Base-by-base conservation (phyloP, 2,888 invertebrate species). In the Philereme vetulata region DNA sequence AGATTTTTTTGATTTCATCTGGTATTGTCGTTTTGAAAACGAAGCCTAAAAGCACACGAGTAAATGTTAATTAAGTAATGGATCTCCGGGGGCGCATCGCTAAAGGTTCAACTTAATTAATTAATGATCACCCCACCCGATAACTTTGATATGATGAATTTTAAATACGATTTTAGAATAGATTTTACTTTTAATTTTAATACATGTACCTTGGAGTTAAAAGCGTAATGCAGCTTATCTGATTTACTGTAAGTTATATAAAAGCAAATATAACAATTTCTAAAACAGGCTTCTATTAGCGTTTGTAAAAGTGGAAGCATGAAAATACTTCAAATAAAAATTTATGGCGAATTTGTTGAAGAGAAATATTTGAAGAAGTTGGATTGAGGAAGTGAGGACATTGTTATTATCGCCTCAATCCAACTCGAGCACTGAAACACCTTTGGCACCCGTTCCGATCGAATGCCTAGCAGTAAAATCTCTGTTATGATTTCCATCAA, bases 21-120 rank as follows among this genome's bases (percentile, higher is more conserved):
- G 49, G 48, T 56, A 60, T 48, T 60, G 56, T 53, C 61, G 48
- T 62, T 63, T 59, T 59, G 60, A 59, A 65, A 54, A 51, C 62
- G 58, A 66, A 65, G 66, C 60, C 55, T 77, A 77, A 78, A 78
- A 77, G 72, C 78, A 75, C 79, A 82, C 78, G 61, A 82, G 75
- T 79, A 78, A 80, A 84, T 85, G 77, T 75, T 91, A 90, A 92
- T 90, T 89, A 92, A 91, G 84, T 86, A 89, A 92, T 88, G 88
- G 84, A 76, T 79, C 90, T 78, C 77, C 61, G 63, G 89, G 84
- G 90, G 79, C 84, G 79, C 78, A 81, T 84, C 81, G 82, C 79
- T 80, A 88, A 89, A 87, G 91, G 88, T 86, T 81, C 75, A 74
- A 43, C 73, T 77, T 90, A 91, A 92, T 91, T 90, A 91, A 92